Evolutionary conservation across 2,113 vertebrate genomes (phyloP), one percentile per base, ranked within the genome.

Genomic region (Ceyx margarethae): DNA sequence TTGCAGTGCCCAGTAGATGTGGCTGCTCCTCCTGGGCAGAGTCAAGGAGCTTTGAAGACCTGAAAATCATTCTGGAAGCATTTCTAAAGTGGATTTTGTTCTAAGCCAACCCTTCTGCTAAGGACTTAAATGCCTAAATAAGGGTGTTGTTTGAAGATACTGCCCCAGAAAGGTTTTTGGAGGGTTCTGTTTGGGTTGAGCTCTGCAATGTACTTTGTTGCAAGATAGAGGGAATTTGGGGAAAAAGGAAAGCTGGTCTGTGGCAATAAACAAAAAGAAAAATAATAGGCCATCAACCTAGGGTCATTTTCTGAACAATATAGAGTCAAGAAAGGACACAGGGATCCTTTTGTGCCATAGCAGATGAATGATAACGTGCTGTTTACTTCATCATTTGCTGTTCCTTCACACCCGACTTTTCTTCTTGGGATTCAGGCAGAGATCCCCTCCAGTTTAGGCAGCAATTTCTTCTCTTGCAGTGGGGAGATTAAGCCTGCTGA

Each of bases 1-100:
- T 50, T 51, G 74, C 56, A 54, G 21, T 0, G 0, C 66, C 62
- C 66, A 25, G 46, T 4, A 40, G 0, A 2, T 4, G 10, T 0
- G 3, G 13, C 14, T 42, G 0, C 54, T 82, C 26, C 62, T 67
- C 45, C 78, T 40, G 40, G 57, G 46, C 25, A 66, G 37, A 75
- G 22, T 20, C 37, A 56, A 28, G 40, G 20, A 46, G 5, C 21
- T 68, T n/a, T 73, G 54, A 53, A 66, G 53, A 15, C 15, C 13
- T 15, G 19, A 15, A 31, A 61, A 1, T 35, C 16, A 11, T 22
- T 22, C 57, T 78, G 57, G 22, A 65, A 54, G 5, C 5, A 20
- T 66, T 76, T 56, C 45, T 81, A 35, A 85, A 69, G 22, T 5
- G 23, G n/a, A 10, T 66, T 79, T 61, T 73, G 14, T 69, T 79